These are phyloP conservation scores for Rattus norvegicus DNA, from an alignment of 2,113 vertebrate genomes.

Conservation along the genomic window GRCr8 NC_086020.1:148656001-148656500, in stretches of 20 bases:
- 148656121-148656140: neutral
- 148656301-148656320: neutral
- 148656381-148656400: neutral
- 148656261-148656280: neutral
- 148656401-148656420: neutral
- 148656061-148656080: neutral
- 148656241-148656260: neutral
- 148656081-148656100: neutral
- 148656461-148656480: neutral
- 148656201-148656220: neutral
- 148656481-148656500: neutral
- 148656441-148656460: conserved; percentile 46
- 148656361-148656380: neutral
- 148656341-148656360: neutral
- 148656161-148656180: neutral
- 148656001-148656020: neutral
- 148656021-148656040: neutral
- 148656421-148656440: neutral
- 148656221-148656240: neutral
- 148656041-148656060: neutral
- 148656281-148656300: neutral
- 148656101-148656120: neutral
- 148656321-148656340: neutral
- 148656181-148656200: neutral
- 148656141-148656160: neutral